Evolutionary conservation across 2,797 vertebrate species (phyloP), one percentile per base, ranked within the genome.

Genomic region (Poliocrania exsul): DNA sequence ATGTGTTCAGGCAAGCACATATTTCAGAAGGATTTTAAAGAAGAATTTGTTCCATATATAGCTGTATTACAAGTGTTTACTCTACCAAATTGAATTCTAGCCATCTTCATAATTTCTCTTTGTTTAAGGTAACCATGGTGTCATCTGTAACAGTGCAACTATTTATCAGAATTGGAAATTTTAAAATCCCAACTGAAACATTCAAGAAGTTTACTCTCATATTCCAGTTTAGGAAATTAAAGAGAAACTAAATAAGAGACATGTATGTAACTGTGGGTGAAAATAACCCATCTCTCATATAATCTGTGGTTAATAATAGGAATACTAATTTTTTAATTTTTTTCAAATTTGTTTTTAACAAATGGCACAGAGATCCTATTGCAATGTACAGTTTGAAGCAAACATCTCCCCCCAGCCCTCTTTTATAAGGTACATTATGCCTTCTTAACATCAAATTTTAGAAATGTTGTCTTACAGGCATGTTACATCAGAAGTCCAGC

Each of bases 1-100:
- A 72, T 70, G 53, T 92, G 74, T 92, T 95, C 74, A 83, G 85
- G 69, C 89, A 95, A 93, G 73, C 33, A 86, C 29, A 35, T 51
- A 69, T 94, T 96, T 91, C 84, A 91, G 78, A 80, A 84, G 17
- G 91, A 62, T 83, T 75, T 79, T 73, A 69, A 93, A 72, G 78
- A 49, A 71, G 11, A 62, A 77, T 65, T 92, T 81, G n/a, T 93
- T 95, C 66, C 73, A 70, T 42, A 51, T 72, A 47, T 78, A 96
- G 31, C 46, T 90, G 7, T 56, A 44, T 69, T 84, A 33, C 49
- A 88, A 57, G 42, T 81, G 73, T 92, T 93, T 88, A 70, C 50
- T 78, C 44, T 66, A 72, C 40, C 72, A 37, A 88, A 92, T 78
- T 66, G 28, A 78, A 91, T 69, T 94, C 57, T 65, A 92, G 38